A percentile compares a stretch with the other conserved stretches of the same genome.
Conservation (phyloP, 2,888 invertebrate genomes). For the Cremastobaeus sp. region DNA sequence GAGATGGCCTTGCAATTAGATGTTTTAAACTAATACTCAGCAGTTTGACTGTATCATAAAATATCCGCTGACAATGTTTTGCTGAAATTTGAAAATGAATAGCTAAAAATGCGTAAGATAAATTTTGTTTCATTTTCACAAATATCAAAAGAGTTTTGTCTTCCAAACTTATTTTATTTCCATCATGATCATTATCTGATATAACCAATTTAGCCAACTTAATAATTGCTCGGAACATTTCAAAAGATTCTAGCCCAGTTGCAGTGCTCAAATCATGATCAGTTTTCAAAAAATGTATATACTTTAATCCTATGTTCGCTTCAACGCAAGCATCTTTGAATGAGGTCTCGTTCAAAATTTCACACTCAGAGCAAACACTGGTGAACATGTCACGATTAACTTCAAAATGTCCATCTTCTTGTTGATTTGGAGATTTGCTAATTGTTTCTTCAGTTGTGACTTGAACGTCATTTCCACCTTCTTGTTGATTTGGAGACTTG, state of each 20-base stretch:
- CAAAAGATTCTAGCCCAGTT: conserved; percentile 41
- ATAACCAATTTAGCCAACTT: conserved; percentile 18
- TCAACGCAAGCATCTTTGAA: no score
- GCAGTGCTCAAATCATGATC: conserved; percentile 37
- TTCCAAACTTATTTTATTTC: conserved; percentile 6
- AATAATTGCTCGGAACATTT: conserved; percentile 16
- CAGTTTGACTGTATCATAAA: conserved; percentile 36
- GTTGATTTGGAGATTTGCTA: no score
- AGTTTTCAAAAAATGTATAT: no score
- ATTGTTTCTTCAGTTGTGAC: no score
- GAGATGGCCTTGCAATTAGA: conserved; percentile 52
- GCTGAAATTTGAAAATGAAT: conserved; percentile 37
- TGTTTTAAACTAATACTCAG: conserved; percentile 35
- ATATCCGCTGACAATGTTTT: conserved; percentile 42
- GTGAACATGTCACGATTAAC: no score
- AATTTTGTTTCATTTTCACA: conserved; percentile 27
- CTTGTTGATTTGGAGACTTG: no score
- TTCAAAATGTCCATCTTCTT: no score
- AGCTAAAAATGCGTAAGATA: conserved; percentile 46
- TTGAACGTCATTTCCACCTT: no score
- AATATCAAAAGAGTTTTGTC: conserved; percentile 14
- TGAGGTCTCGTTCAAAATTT: no score
- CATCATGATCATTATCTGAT: not conserved
- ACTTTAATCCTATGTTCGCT: no score
- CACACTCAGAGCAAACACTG: no score